These are phyloP conservation scores for Drosophila mayaguana DNA, from an alignment of 2,888 invertebrate species.

Conservation along the genomic window DNA sequence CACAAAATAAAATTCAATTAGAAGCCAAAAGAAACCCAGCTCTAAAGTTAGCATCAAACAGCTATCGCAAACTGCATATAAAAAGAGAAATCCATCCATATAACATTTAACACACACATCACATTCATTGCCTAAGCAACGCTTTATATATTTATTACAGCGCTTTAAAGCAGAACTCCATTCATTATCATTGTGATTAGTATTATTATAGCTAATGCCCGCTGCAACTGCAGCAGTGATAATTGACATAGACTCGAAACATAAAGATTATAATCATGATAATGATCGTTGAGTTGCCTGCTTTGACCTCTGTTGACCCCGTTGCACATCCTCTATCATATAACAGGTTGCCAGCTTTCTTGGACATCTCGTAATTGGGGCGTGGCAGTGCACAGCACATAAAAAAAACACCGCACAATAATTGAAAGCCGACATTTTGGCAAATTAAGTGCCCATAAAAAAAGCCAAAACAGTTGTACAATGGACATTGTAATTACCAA, in stretches of 20 bases:
- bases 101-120: no score
- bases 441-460: conserved; percentile 74
- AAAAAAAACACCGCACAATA: conserved; percentile 35
- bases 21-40: no score
- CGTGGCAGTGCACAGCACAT: conserved; percentile 52
- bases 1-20: no score
- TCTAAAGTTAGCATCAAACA: no score
- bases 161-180: not conserved
- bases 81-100: not conserved
- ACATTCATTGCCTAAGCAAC: not conserved
- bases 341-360: conserved; percentile 20
- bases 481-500: conserved; percentile 63
- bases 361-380: conserved; percentile 37
- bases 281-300: conserved; percentile 2
- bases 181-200: not conserved
- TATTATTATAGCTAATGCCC: not conserved
- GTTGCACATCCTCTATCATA: conserved; percentile 6
- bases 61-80: not conserved
- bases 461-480: conserved; percentile 47
- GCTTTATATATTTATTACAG: no score
- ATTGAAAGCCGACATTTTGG: conserved; percentile 56
- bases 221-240: not conserved
- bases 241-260: not conserved
- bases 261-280: conserved; percentile 11
- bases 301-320: conserved; percentile 14